Evolutionary conservation across 2,113 vertebrate species (phyloP), one percentile per base, ranked within the genome.

Genomic region (Crypturellus undulatus): DNA sequence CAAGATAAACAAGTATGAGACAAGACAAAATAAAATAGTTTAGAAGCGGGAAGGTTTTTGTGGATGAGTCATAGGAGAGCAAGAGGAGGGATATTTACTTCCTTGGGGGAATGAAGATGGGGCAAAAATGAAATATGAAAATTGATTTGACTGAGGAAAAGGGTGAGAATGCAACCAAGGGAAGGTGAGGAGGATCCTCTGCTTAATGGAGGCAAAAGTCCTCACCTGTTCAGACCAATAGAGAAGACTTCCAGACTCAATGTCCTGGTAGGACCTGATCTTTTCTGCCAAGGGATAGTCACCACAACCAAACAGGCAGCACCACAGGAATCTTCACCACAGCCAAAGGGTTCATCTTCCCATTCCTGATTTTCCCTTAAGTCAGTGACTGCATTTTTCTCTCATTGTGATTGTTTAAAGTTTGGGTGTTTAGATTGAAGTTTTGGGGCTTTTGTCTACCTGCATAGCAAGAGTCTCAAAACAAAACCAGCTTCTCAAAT

Each of bases 21-120:
- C 94, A 96, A 96, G 94, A 94, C 93, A 96, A 95, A 96, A 96
- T 84, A 95, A 90, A 93, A 88, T 47, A 72, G 70, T 86, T 96
- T 94, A 79, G 79, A 93, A 90, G 65, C 42, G 72, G 90, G 54
- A 90, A 96, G 83, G 65, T 69, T 95, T 95, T 95, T 95, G 70
- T 72, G 83, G 67, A 54, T 95, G 92, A 94, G 54, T 96, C 92
- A 94, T 89, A 83, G 80, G 90, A 97, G 88, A 92, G 47, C 45
- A 84, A 86, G 43, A 22, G 58, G 84, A 95, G 36, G 30, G 58
- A 72, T 92, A 84, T 87, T 88, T 90, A 47, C 83, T 89, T 88
- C 85, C 67, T 68, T 10, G 12, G 30, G 83, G 43, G 47, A 87
- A 79, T 28, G 24, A 92, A 90, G 88, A 95, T 75, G 77, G 68